Conservation (phyloP, 2,888 invertebrate species). For the Leptopilina syphax region DNA sequence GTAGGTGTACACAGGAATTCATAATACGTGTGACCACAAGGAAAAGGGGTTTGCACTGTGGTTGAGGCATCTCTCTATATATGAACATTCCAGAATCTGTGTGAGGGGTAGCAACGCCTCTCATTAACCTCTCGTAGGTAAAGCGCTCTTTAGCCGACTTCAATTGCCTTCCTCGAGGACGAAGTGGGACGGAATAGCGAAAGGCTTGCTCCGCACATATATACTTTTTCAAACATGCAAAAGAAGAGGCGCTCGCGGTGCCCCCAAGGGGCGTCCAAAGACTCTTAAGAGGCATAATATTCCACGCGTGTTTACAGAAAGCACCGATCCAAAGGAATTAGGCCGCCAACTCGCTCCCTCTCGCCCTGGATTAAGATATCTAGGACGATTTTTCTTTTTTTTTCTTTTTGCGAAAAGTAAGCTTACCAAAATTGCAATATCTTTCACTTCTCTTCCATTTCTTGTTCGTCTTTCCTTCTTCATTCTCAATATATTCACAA, state of each 20-base stretch:
- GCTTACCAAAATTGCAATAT: constrained; percentile 20
- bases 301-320: constrained; percentile 60
- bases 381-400: background rate
- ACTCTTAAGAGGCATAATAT: constrained; percentile 53
- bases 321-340: constrained; percentile 64
- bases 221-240: constrained; percentile 59
- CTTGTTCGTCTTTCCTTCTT: background rate
- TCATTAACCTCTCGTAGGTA: constrained; percentile 67
- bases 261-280: constrained; percentile 42
- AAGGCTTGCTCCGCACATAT: constrained; percentile 45
- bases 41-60: background rate
- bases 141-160: constrained; percentile 67
- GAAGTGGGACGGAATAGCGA: constrained; percentile 35
- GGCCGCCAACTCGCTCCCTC: constrained; percentile 51
- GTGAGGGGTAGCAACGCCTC: constrained; percentile 48
- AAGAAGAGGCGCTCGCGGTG: constrained; percentile 41
- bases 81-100: constrained; percentile 7
- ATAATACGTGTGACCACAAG: constrained; percentile 6
- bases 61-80: constrained; percentile 15
- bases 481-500: background rate
- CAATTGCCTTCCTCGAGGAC: constrained; percentile 66
- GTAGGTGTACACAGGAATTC: background rate
- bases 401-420: background rate
- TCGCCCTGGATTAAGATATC: constrained; percentile 3
- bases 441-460: constrained; percentile 1